Evolutionary conservation across 2,113 vertebrate species (phyloP), one percentile per base, ranked within the genome.

Genomic region (Eidolon helvum): DNA sequence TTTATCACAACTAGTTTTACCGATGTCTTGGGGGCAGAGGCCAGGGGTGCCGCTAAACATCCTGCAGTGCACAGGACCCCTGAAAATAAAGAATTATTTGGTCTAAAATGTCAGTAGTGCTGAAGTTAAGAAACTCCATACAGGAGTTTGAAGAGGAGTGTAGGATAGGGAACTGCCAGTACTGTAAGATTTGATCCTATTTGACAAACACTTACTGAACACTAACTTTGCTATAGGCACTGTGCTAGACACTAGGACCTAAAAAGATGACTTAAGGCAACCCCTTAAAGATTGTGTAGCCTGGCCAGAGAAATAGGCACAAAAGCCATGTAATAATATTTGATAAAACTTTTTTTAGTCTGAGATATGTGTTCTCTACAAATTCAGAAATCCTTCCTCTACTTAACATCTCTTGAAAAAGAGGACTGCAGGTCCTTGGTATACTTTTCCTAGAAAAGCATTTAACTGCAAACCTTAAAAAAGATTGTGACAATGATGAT

Each of bases 381-480:
- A 80, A 16, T 90, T 90, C 43, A 40, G 68, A 78, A 90, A 84
- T 57, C 38, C 9, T 80, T 11, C 55, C 7, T 78, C 40, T 50
- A 53, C 69, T 75, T 90, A 87, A 22, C 53, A 77, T 75, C 21
- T 89, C 57, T 94, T 92, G n/a, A 38, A 91, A 79, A 50, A 83
- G 19, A 75, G 10, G 40, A 72, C 45, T 72, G 21, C 71, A 55
- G 26, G 50, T 87, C 16, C 10, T 77, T 96, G 30, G 53, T 78
- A 88, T 78, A 55, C n/a, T 79, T 95, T 93, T 57, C 63, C 72
- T 92, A 89, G 90, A 91, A 82, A 57, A 83, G 22, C 11, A 53
- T 40, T 10, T 33, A 91, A 72, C 19, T 68, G 2, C 19, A 63
- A 71, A 35, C 22, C 40, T 88, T 53, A 4, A 65, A 83, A 35